Evolutionary conservation across 2,797 vertebrate genomes (phyloP).

Genomic region (Paedocypris micromegethes): DNA sequence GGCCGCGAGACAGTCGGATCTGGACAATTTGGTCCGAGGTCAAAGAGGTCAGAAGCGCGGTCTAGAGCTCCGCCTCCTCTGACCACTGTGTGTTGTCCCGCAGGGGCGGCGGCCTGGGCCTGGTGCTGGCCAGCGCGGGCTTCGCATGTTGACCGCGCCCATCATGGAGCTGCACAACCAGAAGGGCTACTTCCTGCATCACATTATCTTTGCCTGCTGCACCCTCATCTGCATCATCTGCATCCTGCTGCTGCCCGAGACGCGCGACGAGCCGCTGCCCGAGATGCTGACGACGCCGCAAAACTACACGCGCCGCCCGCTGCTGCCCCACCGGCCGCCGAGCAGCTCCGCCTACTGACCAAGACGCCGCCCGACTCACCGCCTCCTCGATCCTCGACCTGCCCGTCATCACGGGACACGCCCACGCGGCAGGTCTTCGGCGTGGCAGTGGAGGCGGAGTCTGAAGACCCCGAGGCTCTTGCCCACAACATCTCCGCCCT

Average conservation of each 20-base stretch:
- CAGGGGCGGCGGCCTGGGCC: conserved; percentile 87
- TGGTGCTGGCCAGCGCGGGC: conserved; percentile 90
- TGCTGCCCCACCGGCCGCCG: conserved; percentile 78
- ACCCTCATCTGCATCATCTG: conserved; percentile 98
- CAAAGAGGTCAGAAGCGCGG: background rate
- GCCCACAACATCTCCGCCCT: too few species aligned
- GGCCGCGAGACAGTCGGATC: too few species aligned
- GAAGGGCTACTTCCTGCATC: conserved; percentile 97
- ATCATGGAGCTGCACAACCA: conserved; percentile 98
- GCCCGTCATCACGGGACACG: too few species aligned
- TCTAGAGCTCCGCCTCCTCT: too few species aligned
- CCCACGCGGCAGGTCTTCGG: too few species aligned
- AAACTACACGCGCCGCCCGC: conserved; percentile 81
- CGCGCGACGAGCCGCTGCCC: conserved; percentile 82
- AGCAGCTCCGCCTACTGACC: conserved; percentile 81
- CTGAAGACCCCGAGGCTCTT: too few species aligned
- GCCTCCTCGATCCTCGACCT: too few species aligned
- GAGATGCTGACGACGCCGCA: conserved; percentile 87
- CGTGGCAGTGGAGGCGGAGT: too few species aligned
- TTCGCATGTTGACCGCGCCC: conserved; percentile 91
- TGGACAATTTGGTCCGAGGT: background rate
- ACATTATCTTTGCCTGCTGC: conserved; percentile 96
- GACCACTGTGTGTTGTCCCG: background rate
- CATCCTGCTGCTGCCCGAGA: conserved; percentile 91
- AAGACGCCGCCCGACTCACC: conserved; percentile 51